phyloP scores from a whole-genome alignment of 1,140 invertebrate species.

The Papilio machaon region DNA sequence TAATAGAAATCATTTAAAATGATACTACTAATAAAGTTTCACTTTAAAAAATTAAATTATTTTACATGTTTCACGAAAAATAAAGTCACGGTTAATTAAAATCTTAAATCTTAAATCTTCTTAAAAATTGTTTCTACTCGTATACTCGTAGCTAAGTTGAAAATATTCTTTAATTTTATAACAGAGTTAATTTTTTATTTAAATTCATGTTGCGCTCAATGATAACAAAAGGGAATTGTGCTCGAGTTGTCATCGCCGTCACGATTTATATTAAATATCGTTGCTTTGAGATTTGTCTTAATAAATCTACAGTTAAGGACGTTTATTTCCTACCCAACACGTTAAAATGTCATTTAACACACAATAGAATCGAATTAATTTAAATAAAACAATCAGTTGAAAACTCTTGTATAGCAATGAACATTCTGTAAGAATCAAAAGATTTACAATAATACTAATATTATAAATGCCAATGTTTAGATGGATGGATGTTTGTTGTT shows the following conservation, averaged over 20 bases:
- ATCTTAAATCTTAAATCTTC: too few relatives aligned
- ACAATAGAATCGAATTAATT: too few relatives aligned
- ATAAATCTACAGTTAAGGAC: neutral
- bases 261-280: conserved; percentile 12
- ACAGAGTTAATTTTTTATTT: conserved; percentile 12
- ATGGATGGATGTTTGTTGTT: too few relatives aligned
- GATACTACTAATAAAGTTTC: too few relatives aligned
- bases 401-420: too few relatives aligned
- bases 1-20: too few relatives aligned
- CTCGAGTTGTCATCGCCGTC: conserved; percentile 2
- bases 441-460: too few relatives aligned
- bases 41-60: neutral
- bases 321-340: neutral
- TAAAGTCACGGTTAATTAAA: neutral
- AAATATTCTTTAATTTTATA: neutral
- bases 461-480: too few relatives aligned
- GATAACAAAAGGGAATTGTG: conserved; percentile 25
- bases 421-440: too few relatives aligned
- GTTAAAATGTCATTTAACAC: neutral
- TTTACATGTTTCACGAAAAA: neutral
- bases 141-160: neutral
- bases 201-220: conserved; percentile 5
- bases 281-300: neutral
- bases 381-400: too few relatives aligned
- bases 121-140: neutral